Conservation (phyloP, 2,888 invertebrate genomes). For the Camponotus fellah region DNA sequence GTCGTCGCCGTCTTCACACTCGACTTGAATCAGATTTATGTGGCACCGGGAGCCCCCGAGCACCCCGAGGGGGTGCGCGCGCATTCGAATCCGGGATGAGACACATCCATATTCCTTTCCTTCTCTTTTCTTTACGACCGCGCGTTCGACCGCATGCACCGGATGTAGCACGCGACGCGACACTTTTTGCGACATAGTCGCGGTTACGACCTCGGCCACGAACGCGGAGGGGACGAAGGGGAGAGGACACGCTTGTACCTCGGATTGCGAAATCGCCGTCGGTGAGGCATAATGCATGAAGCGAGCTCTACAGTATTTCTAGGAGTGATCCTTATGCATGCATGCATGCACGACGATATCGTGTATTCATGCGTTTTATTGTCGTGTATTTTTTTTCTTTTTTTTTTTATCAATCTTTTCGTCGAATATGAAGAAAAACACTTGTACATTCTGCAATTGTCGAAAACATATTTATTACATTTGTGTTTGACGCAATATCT, state of each 20-base stretch:
- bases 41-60: conserved; percentile 82
- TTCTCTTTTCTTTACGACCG: conserved; percentile 75
- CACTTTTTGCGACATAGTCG: conserved; percentile 69
- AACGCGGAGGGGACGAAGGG: conserved; percentile 5
- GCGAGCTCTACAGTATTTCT: conserved; percentile 24
- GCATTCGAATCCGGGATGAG: conserved; percentile 82
- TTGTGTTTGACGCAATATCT: background rate
- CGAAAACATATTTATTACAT: background rate
- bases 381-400: background rate
- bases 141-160: conserved; percentile 69
- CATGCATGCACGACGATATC: background rate
- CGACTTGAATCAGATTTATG: conserved; percentile 82
- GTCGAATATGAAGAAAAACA: background rate
- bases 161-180: conserved; percentile 70
- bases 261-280: conserved; percentile 47
- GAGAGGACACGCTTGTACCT: conserved; percentile 26
- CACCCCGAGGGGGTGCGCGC: conserved; percentile 74
- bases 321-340: background rate
- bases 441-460: background rate
- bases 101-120: conserved; percentile 74
- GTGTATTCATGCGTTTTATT: background rate
- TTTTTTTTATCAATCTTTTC: background rate
- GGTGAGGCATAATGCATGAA: conserved; percentile 51
- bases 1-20: conserved; percentile 76
- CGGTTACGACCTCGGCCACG: conserved; percentile 62